Evolutionary conservation across 2,888 invertebrate genomes (phyloP), one percentile per base, ranked within the genome.

Genomic region (Lasioglossum pauxillum): DNA sequence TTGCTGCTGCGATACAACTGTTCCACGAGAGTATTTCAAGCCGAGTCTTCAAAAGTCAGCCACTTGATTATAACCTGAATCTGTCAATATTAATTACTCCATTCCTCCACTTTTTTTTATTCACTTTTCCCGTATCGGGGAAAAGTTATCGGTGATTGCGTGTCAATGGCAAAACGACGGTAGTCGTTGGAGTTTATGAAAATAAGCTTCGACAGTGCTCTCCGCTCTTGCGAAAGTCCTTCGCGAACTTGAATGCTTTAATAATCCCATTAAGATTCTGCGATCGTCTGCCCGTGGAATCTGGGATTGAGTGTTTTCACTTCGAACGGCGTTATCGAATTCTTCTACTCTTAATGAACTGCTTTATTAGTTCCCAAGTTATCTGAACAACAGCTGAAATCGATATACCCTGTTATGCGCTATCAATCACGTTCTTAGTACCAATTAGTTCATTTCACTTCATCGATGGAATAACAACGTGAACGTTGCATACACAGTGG

Each of bases 201-300:
- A 81, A 76, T 57, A 76, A 81, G 71, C 46, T 60, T 5, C 81
- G 46, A 81, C 72, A 60, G 60, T 60, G 44, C 57, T 53, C 16
- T 31, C 44, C 35, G 44, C 69, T 81, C 69, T 71, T 23, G 57
- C 27, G 76, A 31, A 46, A 46, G 19, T 46, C 23, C 14, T 77
- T 46, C 41, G 16, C 27, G 38, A 14, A 60, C 44, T 14, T 44
- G 57, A 60, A 72, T 72, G 57, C 49, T 60, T 71, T 81, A 81
- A 77, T 81, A 72, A 81, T 81, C 71, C 81, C 72, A 81, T 77
- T 77, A 81, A 60, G 46, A 64, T 75, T 64, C 80, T 46, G 49
- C 27, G 38, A 49, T 35, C 67, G 64, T 79, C 38, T 49, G 60
- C 38, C 27, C 27, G 67, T 23, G 74, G 75, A 75, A 67, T 75